phyloP scores from a whole-genome alignment of 2,113 vertebrate genomes.

The Carassius carassius region DNA sequence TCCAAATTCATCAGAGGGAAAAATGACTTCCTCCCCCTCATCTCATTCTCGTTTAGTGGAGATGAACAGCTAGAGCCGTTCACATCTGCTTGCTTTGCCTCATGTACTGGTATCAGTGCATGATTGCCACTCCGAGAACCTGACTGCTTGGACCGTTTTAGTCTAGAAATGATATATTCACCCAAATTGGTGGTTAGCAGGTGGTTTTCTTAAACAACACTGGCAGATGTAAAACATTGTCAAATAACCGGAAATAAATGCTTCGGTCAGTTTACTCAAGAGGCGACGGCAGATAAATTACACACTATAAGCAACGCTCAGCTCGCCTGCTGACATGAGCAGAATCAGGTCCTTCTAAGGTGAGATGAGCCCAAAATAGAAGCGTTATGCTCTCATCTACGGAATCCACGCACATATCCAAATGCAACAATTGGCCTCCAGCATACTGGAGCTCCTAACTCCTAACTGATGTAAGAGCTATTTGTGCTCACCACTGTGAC shows the following conservation, averaged over 20 bases:
- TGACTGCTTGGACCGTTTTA: background rate
- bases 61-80: background rate
- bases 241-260: slow-evolving; percentile 34
- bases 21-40: slow-evolving; percentile 26
- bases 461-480: slow-evolving; percentile 22
- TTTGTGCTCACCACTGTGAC: background rate
- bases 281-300: slow-evolving; percentile 20
- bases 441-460: slow-evolving; percentile 16
- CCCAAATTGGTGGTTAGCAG: slow-evolving; percentile 16
- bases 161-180: slow-evolving; percentile 2
- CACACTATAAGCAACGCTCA: background rate
- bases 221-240: slow-evolving; percentile 19
- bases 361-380: slow-evolving; percentile 25
- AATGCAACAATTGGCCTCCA: slow-evolving; percentile 29
- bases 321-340: slow-evolving; percentile 18
- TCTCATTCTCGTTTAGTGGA: background rate
- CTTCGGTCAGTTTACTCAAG: slow-evolving; percentile 27
- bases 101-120: background rate
- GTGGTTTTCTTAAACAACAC: slow-evolving; percentile 26
- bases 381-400: background rate
- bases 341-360: slow-evolving; percentile 35
- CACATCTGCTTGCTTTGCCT: background rate
- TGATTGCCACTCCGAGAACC: background rate
- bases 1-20: slow-evolving; percentile 26
- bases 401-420: slow-evolving; percentile 19